Evolutionary conservation across 2,888 invertebrate species (phyloP), one percentile per base, ranked within the genome.

Genomic region (Mimumesa dahlbomi): DNA sequence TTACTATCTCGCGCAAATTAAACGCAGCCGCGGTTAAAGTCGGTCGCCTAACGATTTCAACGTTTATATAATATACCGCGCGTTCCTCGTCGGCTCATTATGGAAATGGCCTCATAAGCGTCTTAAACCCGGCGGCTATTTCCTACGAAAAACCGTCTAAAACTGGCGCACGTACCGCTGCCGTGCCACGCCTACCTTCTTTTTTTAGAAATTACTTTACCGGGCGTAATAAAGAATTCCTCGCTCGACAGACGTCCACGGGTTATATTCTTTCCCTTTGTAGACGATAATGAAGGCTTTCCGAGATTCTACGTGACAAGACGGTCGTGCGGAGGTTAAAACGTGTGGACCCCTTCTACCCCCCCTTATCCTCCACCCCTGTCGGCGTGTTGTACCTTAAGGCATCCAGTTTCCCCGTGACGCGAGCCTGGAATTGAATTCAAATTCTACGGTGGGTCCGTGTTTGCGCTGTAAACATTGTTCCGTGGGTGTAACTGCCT

Each of bases 401-500:
- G 69, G 65, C 43, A 42, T 61, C 50, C 48, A 57, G 40, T 38
- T 19, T 25, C 40, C 42, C 25, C 36, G 42, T 40, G 53, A 46
- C 34, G 45, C 58, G 38, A 48, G 68, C 66, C 59, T 56, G 77
- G 75, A 84, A 85, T 85, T 84, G 82, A 84, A 85, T 84, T 82
- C 82, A 82, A 84, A 85, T 84, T 84, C 84, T 81, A 79, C 74
- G 75, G 79, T 79, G 68, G 66, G 74, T 63, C 45, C 66, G n/a
- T 83, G 81, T 85, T 86, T 86, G 74, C 82, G 69, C 69, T 79
- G 75, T 82, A 87, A 87, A 86, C 81, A 85, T 77, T 73, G 79
- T 81, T 77, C 69, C 70, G 46, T 7, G 62, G 67, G 53, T 63
- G 78, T 76, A 82, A 79, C 76, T 70, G 74, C n/a, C n/a, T n/a